These are phyloP conservation scores for Sebastes matsubarae DNA, from an alignment of 2,797 vertebrate species.

Conservation along the genomic window DNA sequence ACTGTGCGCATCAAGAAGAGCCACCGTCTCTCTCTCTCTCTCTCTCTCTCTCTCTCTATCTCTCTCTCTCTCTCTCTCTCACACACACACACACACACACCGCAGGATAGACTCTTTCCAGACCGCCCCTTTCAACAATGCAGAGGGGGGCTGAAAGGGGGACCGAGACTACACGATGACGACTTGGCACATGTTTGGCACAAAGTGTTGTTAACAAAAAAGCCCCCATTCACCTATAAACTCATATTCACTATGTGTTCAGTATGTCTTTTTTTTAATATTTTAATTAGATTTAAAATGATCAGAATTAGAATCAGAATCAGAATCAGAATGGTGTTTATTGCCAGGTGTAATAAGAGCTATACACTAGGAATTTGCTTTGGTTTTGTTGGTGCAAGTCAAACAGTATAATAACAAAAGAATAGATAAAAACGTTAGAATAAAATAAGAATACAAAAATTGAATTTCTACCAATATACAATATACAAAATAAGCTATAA, in stretches of 20 bases:
- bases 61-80: neutral
- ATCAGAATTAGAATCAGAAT: no score
- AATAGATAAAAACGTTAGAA: no score
- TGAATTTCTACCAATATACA: no score
- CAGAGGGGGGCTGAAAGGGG: conserved; percentile 60
- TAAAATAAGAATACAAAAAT: no score
- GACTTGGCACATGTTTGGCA: conserved; percentile 13
- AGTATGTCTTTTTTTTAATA: neutral
- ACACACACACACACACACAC: conserved; percentile 12
- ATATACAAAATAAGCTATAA: no score
- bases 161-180: conserved; percentile 47
- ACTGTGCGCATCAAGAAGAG: conserved; percentile 49
- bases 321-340: no score
- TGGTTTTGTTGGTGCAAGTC: no score
- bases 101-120: conserved; percentile 76
- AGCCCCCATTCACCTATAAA: neutral
- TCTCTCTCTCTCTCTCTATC: conserved; percentile 29
- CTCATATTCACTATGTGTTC: neutral
- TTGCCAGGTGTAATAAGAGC: no score
- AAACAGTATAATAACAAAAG: no score
- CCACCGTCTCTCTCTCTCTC: conserved; percentile 34
- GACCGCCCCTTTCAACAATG: conserved; percentile 79
- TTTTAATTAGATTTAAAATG: neutral
- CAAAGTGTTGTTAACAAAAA: neutral
- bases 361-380: no score